Conservation (phyloP, 2,113 vertebrate genomes). For the Dipodomys spectabilis region DNA sequence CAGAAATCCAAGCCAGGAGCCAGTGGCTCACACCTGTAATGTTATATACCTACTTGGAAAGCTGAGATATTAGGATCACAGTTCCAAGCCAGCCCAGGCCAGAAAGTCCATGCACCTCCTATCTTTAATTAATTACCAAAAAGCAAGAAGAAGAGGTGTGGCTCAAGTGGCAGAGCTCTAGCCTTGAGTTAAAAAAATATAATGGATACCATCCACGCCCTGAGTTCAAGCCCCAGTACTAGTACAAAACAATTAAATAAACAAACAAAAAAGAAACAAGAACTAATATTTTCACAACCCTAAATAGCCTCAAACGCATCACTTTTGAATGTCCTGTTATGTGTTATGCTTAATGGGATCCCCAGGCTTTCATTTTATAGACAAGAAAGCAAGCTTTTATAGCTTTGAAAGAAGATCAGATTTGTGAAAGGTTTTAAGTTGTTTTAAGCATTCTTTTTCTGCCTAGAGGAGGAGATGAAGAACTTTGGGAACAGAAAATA, state of each 20-base stretch:
- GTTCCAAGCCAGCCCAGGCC: no score
- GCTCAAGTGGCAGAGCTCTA: no score
- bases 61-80: no score
- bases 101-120: no score
- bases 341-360: neutral
- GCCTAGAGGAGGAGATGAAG: neutral
- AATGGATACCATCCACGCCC: neutral
- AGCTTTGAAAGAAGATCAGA: neutral
- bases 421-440: neutral
- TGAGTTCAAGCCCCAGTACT: no score
- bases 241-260: no score
- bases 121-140: no score
- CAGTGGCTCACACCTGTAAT: no score
- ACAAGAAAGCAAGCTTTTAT: neutral
- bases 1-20: neutral
- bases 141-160: no score
- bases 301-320: neutral
- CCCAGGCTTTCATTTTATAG: neutral
- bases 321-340: neutral
- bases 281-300: neutral
- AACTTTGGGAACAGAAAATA: no score
- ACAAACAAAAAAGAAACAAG: constrained; percentile 10
- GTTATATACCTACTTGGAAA: no score
- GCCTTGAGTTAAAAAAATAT: neutral
- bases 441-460: neutral